phyloP scores from a whole-genome alignment of 2,888 invertebrate genomes.

The Nomada hirtipes region DNA sequence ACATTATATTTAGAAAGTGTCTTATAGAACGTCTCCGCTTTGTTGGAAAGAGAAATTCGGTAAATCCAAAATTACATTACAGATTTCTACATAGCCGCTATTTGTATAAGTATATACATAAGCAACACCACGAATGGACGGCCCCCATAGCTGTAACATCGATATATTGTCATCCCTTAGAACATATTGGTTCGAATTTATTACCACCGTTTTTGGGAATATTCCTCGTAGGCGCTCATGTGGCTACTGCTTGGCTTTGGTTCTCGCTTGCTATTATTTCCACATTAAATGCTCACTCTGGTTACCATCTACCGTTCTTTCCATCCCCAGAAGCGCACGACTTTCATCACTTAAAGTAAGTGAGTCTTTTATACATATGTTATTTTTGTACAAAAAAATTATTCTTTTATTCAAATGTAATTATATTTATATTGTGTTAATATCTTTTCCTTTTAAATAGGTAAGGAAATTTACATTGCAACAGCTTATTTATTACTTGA shows the following conservation, averaged over 20 bases:
- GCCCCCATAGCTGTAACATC: slow-evolving; percentile 94
- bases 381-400: not conserved
- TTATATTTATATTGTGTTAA: not conserved
- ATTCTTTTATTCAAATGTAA: not conserved
- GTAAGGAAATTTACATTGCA: not conserved
- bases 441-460: no score
- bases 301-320: slow-evolving; percentile 94
- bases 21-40: not conserved
- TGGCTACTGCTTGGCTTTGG: slow-evolving; percentile 92
- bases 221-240: slow-evolving; percentile 90
- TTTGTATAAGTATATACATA: slow-evolving; percentile 93
- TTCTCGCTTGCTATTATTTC: slow-evolving; percentile 91
- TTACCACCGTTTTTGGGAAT: slow-evolving; percentile 91
- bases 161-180: slow-evolving; percentile 91
- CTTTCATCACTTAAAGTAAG: slow-evolving; percentile 94
- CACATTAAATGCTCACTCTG: slow-evolving; percentile 93
- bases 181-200: slow-evolving; percentile 91
- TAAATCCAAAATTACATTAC: slow-evolving; percentile 62
- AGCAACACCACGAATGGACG: slow-evolving; percentile 95
- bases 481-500: not conserved
- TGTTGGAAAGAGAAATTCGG: not conserved
- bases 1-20: not conserved
- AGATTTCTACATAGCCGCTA: slow-evolving; percentile 90
- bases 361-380: slow-evolving; percentile 36
- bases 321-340: slow-evolving; percentile 95